A percentile compares a stretch with the other conserved stretches of the same genome.
Evolutionary conservation across 2,113 vertebrate genomes (phyloP).

Genomic region (rat (Rattus norvegicus)): GRCr8 NC_086028.1:46846501-46847000

Average conservation of each 20-base stretch:
- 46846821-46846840: background rate
- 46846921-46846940: background rate
- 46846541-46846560: background rate
- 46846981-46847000: background rate
- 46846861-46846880: background rate
- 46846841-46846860: background rate
- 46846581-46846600: background rate
- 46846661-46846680: background rate
- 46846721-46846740: background rate
- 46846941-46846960: background rate
- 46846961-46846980: background rate
- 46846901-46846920: background rate
- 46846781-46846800: background rate
- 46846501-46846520: background rate
- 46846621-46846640: background rate
- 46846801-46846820: background rate
- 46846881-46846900: background rate
- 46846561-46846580: background rate
- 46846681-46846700: background rate
- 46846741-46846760: fast-evolving
- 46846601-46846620: background rate
- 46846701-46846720: background rate
- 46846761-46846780: background rate
- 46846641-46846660: background rate
- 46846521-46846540: background rate